Base-by-base conservation (phyloP, 2,113 vertebrate species). In the Hippocampus mohnikei region DNA sequence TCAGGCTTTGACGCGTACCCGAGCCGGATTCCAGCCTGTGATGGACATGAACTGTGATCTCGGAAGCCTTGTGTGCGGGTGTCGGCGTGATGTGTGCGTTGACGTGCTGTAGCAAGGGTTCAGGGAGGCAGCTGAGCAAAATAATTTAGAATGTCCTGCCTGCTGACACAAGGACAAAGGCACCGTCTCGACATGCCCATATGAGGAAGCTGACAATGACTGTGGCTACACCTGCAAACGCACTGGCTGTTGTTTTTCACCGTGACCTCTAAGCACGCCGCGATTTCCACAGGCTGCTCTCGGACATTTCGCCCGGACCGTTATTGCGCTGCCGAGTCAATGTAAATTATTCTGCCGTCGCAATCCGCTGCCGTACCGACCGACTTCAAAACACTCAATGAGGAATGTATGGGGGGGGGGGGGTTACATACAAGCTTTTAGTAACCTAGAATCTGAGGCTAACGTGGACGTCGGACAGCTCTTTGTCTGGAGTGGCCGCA, bases 101-200 rank as follows among this genome's bases (percentile, higher is more conserved):
- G 89, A 92, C 89, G 88, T 90, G 90, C 89, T 82, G 89, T 90
- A 92, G 89, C 92, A 91, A 92, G 88, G 91, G 89, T 91, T 93
- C 91, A 93, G 83, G 89, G 90, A 91, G 87, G 91, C 92, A 91
- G 90, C 91, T 92, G 91, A 91, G 92, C 91, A 91, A 92, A 92
- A 92, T 93, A 91, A 91, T 92, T 92, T 88, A 88, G 89, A 91
- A 87, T 86, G 91, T 91, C 91, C 91, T 92, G 90, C 92, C 89
- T 90, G 90, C 91, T 93, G 91, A 93, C 89, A 92, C 91, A 93
- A 93, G 91, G 91, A 93, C 91, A 93, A 92, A 92, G 87, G 89
- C 89, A 82, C 83, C 77, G 82, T 81, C 86, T 79, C 88, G 90
- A 88, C 88, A 88, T 87, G 90, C 89, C 88, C 86, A 82, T 86